Percentiles rank a stretch among this genome's conserved stretches.
These are phyloP conservation scores for Taenioides sp. DNA, from an alignment of 2,797 vertebrate genomes.

Conservation along the genomic window DNA sequence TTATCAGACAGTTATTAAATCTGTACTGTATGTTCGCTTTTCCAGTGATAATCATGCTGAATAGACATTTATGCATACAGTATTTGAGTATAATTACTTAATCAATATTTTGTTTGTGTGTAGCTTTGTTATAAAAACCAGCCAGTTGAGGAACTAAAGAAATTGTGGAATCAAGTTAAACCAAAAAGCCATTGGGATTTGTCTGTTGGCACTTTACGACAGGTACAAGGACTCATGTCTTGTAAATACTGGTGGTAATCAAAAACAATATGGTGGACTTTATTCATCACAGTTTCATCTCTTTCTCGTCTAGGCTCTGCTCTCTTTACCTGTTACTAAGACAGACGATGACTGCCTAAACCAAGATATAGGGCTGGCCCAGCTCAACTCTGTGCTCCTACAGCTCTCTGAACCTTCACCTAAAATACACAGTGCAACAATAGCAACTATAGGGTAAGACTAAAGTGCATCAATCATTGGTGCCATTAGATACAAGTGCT, in stretches of 20 bases:
- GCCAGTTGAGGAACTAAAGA: conserved; percentile 62
- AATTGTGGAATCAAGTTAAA: conserved; percentile 62
- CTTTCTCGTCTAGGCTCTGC: conserved; percentile 55
- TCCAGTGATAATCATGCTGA: too few relatives aligned
- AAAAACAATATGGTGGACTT: conserved; percentile 5
- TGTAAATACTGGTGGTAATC: neutral
- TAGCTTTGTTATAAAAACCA: conserved; percentile 64
- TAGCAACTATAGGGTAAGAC: conserved; percentile 77
- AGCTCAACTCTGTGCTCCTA: conserved; percentile 76
- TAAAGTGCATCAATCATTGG: neutral
- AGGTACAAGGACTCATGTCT: conserved; percentile 67
- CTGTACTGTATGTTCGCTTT: neutral
- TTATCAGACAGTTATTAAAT: neutral
- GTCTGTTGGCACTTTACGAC: conserved; percentile 78
- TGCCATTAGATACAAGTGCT: neutral
- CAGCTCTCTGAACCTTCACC: conserved; percentile 67
- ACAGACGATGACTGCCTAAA: conserved; percentile 12
- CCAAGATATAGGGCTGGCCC: conserved; percentile 72
- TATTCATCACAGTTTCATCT: conserved; percentile 2
- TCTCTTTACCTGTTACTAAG: conserved; percentile 62
- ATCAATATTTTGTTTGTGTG: neutral
- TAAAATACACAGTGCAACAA: conserved; percentile 57
- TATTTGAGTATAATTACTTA: too few relatives aligned
- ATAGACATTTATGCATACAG: too few relatives aligned
- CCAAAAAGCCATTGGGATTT: conserved; percentile 78